Conservation (phyloP, 2,888 invertebrate genomes). For the Embidobia sp. region DNA sequence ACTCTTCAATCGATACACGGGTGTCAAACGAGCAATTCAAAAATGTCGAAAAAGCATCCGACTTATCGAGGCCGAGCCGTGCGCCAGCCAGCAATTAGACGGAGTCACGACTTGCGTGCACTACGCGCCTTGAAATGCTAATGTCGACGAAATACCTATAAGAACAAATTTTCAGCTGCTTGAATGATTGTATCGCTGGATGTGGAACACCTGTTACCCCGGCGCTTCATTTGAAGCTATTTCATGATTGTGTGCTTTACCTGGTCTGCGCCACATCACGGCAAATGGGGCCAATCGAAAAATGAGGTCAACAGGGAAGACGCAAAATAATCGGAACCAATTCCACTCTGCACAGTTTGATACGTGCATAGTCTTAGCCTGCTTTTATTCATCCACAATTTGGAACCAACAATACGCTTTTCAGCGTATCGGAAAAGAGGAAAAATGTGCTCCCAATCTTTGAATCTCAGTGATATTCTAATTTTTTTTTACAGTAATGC, state of each 20-base stretch:
- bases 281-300: conserved; percentile 62
- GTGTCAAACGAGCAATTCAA: conserved; percentile 54
- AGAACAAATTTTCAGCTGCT: conserved; percentile 36
- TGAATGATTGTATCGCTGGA: conserved; percentile 49
- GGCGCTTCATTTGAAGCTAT: conserved; percentile 58
- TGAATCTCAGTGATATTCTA: too few species aligned
- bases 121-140: conserved; percentile 2
- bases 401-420: not conserved
- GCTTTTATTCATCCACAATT: not conserved
- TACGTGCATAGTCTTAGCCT: not conserved
- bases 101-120: conserved; percentile 5
- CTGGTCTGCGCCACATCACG: conserved; percentile 55
- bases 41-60: conserved; percentile 45
- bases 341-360: conserved; percentile 27
- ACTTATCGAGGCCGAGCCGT: conserved; percentile 22
- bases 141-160: conserved; percentile 17
- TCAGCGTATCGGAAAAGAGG: too few species aligned
- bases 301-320: conserved; percentile 64
- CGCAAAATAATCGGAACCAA: conserved; percentile 52
- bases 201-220: conserved; percentile 64
- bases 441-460: too few species aligned
- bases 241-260: conserved; percentile 61
- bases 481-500: too few species aligned
- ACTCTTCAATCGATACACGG: conserved; percentile 60
- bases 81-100: not conserved